Evolutionary conservation across 1,140 invertebrate species (phyloP).

Genomic region (Thaumetopoea pityocampa): DNA sequence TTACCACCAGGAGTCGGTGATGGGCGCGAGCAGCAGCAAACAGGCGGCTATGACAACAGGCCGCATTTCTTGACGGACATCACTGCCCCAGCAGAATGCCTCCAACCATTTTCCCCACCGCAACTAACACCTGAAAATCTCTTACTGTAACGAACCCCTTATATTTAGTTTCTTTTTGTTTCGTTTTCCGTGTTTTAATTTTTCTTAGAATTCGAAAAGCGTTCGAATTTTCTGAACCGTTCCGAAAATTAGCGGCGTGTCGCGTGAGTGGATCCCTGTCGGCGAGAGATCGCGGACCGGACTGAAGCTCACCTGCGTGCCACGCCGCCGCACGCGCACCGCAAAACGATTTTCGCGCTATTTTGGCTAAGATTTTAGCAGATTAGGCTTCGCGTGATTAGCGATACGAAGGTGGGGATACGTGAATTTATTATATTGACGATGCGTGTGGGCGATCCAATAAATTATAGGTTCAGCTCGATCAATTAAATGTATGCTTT

Average conservation of each 20-base stretch:
- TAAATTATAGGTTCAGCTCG: constrained; percentile 34
- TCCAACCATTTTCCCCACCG: constrained; percentile 23
- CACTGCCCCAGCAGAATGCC: constrained; percentile 42
- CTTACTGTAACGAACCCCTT: constrained; percentile 5
- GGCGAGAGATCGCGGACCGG: constrained; percentile 58
- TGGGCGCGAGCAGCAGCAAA: constrained; percentile 80
- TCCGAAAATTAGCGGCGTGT: constrained; percentile 57
- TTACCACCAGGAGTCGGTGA: constrained; percentile 81
- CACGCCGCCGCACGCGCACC: constrained; percentile 62
- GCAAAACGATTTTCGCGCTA: constrained; percentile 72
- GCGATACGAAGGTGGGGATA: constrained; percentile 49
- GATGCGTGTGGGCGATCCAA: constrained; percentile 41
- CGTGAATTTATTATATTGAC: constrained; percentile 27
- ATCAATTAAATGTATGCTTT: constrained; percentile 26
- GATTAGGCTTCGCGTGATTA: constrained; percentile 66
- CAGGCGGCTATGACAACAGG: constrained; percentile 79
- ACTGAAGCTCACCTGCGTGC: constrained; percentile 65
- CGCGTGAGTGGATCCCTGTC: constrained; percentile 57
- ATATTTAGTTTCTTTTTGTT: constrained; percentile 16
- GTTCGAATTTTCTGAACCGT: constrained; percentile 35
- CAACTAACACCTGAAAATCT: constrained; percentile 14
- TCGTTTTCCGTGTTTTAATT: constrained; percentile 25
- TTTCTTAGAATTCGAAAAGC: constrained; percentile 12
- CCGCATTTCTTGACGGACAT: constrained; percentile 78
- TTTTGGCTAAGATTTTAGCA: constrained; percentile 71